These are phyloP conservation scores for Caenorhabditis wallacei DNA, from an alignment of 2,888 invertebrate species.

Conservation along the genomic window DNA sequence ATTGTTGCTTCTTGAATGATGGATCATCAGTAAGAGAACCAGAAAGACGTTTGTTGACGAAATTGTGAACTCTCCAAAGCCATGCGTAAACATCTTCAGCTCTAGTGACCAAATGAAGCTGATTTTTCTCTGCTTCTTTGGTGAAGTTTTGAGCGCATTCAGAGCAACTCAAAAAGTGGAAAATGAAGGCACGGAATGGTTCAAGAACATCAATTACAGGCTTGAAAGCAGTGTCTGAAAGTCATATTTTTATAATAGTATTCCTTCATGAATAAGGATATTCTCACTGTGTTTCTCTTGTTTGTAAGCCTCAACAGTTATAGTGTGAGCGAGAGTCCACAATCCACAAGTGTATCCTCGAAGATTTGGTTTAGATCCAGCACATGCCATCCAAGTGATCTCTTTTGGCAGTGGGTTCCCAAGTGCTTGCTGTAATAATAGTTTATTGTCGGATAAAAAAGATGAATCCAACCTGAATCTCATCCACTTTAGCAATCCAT, in stretches of 20 bases:
- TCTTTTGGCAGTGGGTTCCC: slow-evolving; percentile 81
- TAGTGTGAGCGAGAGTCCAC: slow-evolving; percentile 94
- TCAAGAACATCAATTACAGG: slow-evolving; percentile 88
- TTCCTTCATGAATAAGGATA: too few species aligned
- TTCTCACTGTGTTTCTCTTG: slow-evolving; percentile 82
- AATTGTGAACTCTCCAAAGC: slow-evolving; percentile 95
- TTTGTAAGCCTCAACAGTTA: slow-evolving; percentile 89
- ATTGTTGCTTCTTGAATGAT: slow-evolving; percentile 88
- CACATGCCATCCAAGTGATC: slow-evolving; percentile 89
- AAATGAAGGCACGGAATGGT: slow-evolving; percentile 92
- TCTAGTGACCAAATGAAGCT: slow-evolving; percentile 74
- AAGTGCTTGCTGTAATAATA: slow-evolving; percentile 72
- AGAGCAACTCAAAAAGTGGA: slow-evolving; percentile 94
- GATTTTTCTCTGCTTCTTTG: slow-evolving; percentile 87
- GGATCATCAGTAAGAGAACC: slow-evolving; percentile 94
- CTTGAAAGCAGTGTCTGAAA: slow-evolving; percentile 78
- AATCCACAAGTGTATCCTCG: slow-evolving; percentile 93
- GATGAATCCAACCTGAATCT: slow-evolving; percentile 81
- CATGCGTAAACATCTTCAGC: slow-evolving; percentile 90
- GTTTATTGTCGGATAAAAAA: not conserved
- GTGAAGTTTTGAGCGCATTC: slow-evolving; percentile 94
- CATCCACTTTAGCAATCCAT: slow-evolving; percentile 83
- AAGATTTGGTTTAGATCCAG: slow-evolving; percentile 88
- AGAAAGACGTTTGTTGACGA: slow-evolving; percentile 92
- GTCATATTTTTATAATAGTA: not conserved